These are phyloP conservation scores for Propsilocerus akamusi DNA, from an alignment of 1,140 invertebrate species.

Conservation along the genomic window DNA sequence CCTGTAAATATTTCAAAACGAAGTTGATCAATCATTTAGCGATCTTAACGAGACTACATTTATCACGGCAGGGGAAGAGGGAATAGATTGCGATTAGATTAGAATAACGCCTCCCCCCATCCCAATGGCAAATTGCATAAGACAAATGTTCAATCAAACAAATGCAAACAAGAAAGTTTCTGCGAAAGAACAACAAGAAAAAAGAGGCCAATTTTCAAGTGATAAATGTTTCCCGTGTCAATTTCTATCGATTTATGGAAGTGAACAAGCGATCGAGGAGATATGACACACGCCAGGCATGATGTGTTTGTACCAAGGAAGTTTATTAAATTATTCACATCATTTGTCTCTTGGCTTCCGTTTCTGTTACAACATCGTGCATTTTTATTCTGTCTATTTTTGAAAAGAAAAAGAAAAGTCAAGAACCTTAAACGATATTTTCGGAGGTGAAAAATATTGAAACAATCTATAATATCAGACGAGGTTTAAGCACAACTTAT, in stretches of 20 bases:
- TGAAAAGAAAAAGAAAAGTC: too few species aligned
- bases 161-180: neutral
- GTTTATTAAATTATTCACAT: constrained; percentile 1
- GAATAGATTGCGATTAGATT: neutral
- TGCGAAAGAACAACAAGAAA: neutral
- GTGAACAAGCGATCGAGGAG: neutral
- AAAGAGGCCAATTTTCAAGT: neutral
- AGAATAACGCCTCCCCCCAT: too few species aligned
- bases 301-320: neutral
- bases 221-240: neutral
- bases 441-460: too few species aligned
- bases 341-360: too few species aligned
- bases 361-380: too few species aligned
- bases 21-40: constrained; percentile 1
- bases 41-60: constrained; percentile 1
- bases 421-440: too few species aligned
- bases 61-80: neutral
- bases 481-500: too few species aligned
- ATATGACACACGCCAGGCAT: neutral
- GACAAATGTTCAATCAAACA: neutral
- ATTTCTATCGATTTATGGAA: neutral
- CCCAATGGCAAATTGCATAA: constrained; percentile 3
- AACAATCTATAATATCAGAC: too few species aligned
- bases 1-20: neutral
- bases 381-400: too few species aligned